A percentile compares a stretch with the other conserved stretches of the same genome.
Conservation (phyloP, 2,888 invertebrate genomes). For the Agelastica alni region DNA sequence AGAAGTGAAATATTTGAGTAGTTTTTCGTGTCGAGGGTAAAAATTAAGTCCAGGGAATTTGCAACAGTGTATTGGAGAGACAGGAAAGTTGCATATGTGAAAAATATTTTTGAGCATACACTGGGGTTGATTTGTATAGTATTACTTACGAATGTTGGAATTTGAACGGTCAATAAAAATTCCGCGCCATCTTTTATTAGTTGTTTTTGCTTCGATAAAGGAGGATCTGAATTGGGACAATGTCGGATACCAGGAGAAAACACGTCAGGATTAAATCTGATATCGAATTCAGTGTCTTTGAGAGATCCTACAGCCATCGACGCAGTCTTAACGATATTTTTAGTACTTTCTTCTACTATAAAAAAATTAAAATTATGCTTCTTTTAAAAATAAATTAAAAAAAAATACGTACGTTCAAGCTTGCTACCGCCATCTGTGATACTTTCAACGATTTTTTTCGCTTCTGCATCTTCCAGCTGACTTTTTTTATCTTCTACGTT, state of each 20-base stretch:
- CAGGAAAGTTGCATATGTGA: too few species aligned
- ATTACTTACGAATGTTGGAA: slow-evolving; percentile 87
- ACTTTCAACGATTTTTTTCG: slow-evolving; percentile 89
- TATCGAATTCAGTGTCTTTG: slow-evolving; percentile 94
- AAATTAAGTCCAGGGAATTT: too few species aligned
- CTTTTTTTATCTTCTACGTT: slow-evolving; percentile 51
- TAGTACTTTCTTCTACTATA: slow-evolving; percentile 81
- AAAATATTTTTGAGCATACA: too few species aligned
- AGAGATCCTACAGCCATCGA: slow-evolving; percentile 91
- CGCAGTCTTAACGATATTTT: slow-evolving; percentile 86
- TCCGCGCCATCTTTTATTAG: slow-evolving; percentile 95
- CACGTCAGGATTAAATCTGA: slow-evolving; percentile 98
- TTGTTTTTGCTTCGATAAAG: slow-evolving; percentile 79
- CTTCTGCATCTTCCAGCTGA: slow-evolving; percentile 74
- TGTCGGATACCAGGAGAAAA: slow-evolving; percentile 94
- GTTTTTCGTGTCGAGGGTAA: too few species aligned
- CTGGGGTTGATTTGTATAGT: too few species aligned
- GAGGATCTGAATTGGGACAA: slow-evolving; percentile 70
- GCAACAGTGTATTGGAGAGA: too few species aligned
- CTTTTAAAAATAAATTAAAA: neutral
- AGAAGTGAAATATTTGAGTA: neutral
- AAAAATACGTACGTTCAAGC: slow-evolving; percentile 64
- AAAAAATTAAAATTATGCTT: too few species aligned
- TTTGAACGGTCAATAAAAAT: slow-evolving; percentile 89
- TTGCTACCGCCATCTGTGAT: slow-evolving; percentile 85